Percentiles rank a stretch among this genome's conserved stretches.
Evolutionary conservation across 1,140 invertebrate species (phyloP).

Genomic region (Apis laboriosa): DNA sequence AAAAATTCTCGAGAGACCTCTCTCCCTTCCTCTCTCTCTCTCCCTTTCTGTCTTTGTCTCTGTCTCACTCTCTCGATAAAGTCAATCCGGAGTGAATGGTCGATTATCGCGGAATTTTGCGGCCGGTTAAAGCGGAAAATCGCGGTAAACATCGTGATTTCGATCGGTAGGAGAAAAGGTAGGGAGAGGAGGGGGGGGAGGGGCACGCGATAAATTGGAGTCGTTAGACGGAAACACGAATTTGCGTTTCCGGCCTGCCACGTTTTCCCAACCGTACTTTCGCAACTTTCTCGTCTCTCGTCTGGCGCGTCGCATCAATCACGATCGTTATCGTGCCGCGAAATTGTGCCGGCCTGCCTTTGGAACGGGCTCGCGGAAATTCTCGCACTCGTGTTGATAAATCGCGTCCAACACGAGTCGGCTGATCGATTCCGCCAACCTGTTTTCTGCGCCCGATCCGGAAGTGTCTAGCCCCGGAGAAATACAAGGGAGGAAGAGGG

Average conservation of each 20-base stretch:
- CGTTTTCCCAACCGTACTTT: not conserved
- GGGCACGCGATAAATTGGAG: conserved; percentile 41
- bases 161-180: not conserved
- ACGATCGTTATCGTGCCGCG: conserved; percentile 28
- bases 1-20: too few species aligned
- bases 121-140: conserved; percentile 1
- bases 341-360: conserved; percentile 4
- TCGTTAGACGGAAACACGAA: conserved; percentile 39
- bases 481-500: not conserved
- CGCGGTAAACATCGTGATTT: conserved; percentile 5
- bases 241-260: conserved; percentile 16
- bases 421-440: conserved; percentile 11
- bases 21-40: too few species aligned
- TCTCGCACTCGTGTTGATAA: not conserved
- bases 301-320: conserved; percentile 21
- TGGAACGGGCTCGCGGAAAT: not conserved
- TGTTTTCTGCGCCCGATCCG: not conserved
- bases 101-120: not conserved
- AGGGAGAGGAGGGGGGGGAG: too few species aligned
- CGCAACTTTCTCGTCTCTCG: conserved; percentile 9
- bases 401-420: not conserved
- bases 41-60: too few species aligned
- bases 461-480: not conserved
- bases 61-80: too few species aligned
- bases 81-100: too few species aligned